Conservation (phyloP, 2,113 vertebrate species). For the Glareola pratincola region DNA sequence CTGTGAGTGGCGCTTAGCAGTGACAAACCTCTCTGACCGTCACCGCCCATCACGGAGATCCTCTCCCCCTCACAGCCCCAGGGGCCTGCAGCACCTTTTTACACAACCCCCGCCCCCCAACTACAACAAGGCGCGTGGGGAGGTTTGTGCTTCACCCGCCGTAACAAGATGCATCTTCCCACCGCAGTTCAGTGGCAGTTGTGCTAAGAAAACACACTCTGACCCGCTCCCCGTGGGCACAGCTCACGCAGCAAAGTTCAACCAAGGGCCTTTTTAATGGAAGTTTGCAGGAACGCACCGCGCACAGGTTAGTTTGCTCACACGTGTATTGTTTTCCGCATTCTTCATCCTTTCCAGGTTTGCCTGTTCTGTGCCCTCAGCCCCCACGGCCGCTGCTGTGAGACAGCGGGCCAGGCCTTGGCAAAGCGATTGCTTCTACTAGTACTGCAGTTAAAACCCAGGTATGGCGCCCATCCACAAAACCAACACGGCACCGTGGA, state of each 20-base stretch:
- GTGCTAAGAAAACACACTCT: neutral
- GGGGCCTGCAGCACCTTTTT: neutral
- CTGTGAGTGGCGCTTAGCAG: neutral
- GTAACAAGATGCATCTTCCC: neutral
- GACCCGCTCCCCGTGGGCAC: rapidly evolving
- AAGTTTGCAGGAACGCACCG: neutral
- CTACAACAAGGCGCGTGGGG: rapidly evolving
- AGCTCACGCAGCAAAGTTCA: neutral
- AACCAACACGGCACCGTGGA: neutral
- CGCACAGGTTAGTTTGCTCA: neutral
- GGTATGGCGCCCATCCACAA: neutral
- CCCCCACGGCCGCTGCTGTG: rapidly evolving
- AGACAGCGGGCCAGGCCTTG: neutral
- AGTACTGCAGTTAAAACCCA: neutral
- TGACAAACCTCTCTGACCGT: neutral
- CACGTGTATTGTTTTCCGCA: rapidly evolving
- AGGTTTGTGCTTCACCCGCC: neutral
- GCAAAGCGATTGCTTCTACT: neutral
- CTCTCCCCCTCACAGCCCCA: neutral
- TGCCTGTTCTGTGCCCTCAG: neutral
- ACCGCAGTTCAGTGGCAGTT: neutral
- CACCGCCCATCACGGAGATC: too few relatives aligned
- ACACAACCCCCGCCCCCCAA: rapidly evolving
- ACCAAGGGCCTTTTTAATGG: slow-evolving; percentile 29
- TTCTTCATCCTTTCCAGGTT: neutral